A percentile compares a stretch with the other conserved stretches of the same genome.
Conservation (phyloP, 2,888 invertebrate species). For the Blomia tropicalis region DNA sequence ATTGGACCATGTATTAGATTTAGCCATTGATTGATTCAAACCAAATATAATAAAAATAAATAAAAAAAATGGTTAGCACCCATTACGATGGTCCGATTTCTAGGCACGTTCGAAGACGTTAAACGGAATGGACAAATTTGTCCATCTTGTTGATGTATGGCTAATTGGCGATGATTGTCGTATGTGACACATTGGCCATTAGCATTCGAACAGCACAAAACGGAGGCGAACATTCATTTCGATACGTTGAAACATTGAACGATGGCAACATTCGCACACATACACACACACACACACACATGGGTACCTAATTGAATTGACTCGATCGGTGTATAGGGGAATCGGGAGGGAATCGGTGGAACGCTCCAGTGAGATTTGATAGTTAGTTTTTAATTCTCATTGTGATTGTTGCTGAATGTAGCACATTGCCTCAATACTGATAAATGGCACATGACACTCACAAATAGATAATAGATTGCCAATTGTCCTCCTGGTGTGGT, state of each 20-base stretch:
- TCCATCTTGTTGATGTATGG: not conserved
- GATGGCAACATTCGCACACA: too few species aligned
- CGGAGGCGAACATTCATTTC: too few species aligned
- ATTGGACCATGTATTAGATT: not conserved
- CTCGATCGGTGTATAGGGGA: too few species aligned
- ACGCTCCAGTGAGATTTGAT: not conserved
- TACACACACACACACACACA: too few species aligned
- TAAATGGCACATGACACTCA: not conserved
- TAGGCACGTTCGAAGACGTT: not conserved
- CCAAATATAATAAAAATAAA: too few species aligned
- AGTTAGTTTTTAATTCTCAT: not conserved
- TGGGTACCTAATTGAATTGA: not conserved
- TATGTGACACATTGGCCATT: not conserved
- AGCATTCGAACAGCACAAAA: too few species aligned
- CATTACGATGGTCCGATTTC: too few species aligned
- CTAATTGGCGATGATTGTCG: constrained; percentile 12
- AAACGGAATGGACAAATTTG: constrained; percentile 7
- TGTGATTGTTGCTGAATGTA: not conserved
- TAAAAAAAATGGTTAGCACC: too few species aligned
- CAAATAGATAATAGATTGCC: not conserved
- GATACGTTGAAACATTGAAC: too few species aligned
- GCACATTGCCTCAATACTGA: not conserved
- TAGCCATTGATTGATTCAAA: not conserved
- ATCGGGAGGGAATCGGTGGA: too few species aligned
- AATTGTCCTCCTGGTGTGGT: too few species aligned